phyloP scores from a whole-genome alignment of 2,113 vertebrate species.

The Hyaena hyaena region DNA sequence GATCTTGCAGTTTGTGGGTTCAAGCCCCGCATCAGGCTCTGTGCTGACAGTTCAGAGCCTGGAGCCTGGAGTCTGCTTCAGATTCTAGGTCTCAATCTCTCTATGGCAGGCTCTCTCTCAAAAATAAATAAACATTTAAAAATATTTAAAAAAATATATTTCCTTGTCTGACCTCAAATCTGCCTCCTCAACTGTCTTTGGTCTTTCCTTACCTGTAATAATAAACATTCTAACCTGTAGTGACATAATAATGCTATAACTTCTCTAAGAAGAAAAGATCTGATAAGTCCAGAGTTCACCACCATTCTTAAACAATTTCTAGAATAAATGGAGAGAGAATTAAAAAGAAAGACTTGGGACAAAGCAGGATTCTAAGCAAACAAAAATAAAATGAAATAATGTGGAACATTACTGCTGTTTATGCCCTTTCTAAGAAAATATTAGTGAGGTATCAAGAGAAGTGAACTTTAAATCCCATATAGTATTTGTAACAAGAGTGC shows the following conservation, averaged over 20 bases:
- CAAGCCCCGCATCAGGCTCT: too few species aligned
- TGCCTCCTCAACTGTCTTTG: neutral
- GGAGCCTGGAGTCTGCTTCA: too few species aligned
- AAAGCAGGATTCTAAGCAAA: neutral
- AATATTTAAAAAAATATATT: neutral
- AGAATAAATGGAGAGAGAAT: neutral
- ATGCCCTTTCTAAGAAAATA: neutral
- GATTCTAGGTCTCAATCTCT: too few species aligned
- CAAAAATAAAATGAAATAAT: neutral
- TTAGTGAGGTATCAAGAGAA: neutral
- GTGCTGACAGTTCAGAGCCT: too few species aligned
- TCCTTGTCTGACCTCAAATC: neutral
- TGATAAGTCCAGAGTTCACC: neutral
- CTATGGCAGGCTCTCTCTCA: too few species aligned
- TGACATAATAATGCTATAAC: slow-evolving; percentile 31
- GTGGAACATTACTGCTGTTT: too few species aligned
- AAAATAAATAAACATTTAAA: too few species aligned
- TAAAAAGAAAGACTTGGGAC: neutral
- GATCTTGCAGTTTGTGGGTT: too few species aligned
- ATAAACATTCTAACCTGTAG: neutral
- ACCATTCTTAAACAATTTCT: neutral
- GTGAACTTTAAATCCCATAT: neutral
- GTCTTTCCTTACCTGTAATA: slow-evolving; percentile 47
- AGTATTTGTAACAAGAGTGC: neutral
- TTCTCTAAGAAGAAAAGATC: neutral